Percentiles rank a stretch among this genome's conserved stretches.
phyloP scores from a whole-genome alignment of 2,797 vertebrate genomes.

The Caiman crocodilus region DNA sequence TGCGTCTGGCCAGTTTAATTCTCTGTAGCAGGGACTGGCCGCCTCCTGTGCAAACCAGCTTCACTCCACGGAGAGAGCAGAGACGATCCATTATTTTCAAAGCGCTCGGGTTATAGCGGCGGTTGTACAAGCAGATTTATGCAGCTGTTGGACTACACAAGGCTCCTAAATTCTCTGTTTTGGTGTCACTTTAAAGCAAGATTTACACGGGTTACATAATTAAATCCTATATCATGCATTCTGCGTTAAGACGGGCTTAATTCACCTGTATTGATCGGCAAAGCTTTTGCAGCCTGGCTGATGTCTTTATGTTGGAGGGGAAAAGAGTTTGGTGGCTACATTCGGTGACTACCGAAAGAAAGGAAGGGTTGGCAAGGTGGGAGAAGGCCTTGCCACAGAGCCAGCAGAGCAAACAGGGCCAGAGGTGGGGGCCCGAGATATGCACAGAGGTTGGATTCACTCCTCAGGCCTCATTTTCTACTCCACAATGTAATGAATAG shows the following conservation, averaged over 20 bases:
- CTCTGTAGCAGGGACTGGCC: not conserved
- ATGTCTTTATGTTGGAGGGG: slow-evolving; percentile 34
- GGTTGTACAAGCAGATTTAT: slow-evolving; percentile 65
- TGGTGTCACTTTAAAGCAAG: slow-evolving; percentile 58
- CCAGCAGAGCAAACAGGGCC: not conserved
- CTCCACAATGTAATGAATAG: not conserved
- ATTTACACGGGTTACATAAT: slow-evolving; percentile 68
- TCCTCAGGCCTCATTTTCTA: not conserved
- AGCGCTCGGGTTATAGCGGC: slow-evolving; percentile 49
- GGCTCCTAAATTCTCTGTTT: slow-evolving; percentile 63
- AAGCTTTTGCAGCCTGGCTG: slow-evolving; percentile 25
- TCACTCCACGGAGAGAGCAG: slow-evolving; percentile 15
- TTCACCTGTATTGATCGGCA: slow-evolving; percentile 48
- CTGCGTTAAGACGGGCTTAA: slow-evolving; percentile 57
- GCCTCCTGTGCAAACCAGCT: slow-evolving; percentile 14
- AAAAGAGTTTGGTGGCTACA: not conserved
- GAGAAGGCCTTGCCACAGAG: not conserved
- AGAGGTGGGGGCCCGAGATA: not conserved
- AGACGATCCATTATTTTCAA: slow-evolving; percentile 65
- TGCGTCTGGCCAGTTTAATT: not conserved
- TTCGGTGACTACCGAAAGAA: not conserved
- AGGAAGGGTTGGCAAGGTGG: not conserved
- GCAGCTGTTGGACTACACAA: slow-evolving; percentile 47
- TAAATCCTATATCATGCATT: slow-evolving; percentile 62
- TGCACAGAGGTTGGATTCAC: rapidly evolving